phyloP scores from a whole-genome alignment of 2,797 vertebrate genomes.

The Sus cebifrons region DNA sequence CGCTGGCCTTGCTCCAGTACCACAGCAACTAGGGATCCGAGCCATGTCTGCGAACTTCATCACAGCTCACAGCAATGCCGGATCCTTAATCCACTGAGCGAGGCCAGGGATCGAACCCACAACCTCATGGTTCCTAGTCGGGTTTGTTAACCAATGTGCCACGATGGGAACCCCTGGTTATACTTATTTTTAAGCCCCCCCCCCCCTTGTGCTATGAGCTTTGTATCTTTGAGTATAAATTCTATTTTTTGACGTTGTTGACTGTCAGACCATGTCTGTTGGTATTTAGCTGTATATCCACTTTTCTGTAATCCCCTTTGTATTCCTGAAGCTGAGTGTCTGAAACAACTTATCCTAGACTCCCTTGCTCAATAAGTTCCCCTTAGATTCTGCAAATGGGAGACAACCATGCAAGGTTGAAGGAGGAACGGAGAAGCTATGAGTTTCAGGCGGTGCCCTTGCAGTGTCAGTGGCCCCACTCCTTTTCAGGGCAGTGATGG shows the following conservation, averaged over 20 bases:
- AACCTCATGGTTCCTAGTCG: too few species aligned
- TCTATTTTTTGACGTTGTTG: not conserved
- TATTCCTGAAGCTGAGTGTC: not conserved
- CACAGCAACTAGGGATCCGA: too few species aligned
- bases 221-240: conserved; percentile 11
- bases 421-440: not conserved
- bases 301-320: not conserved
- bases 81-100: too few species aligned
- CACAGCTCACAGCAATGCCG: too few species aligned
- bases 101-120: too few species aligned
- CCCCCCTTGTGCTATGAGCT: not conserved
- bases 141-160: too few species aligned
- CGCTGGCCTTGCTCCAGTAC: too few species aligned
- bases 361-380: not conserved
- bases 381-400: not conserved
- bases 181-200: not conserved
- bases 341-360: not conserved
- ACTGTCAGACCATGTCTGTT: not conserved
- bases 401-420: not conserved
- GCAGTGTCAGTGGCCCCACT: not conserved
- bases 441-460: not conserved
- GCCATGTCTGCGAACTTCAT: too few species aligned
- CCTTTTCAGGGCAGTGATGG: not conserved
- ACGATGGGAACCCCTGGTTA: not conserved
- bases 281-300: not conserved